These are phyloP conservation scores for Helleia helle DNA, from an alignment of 2,888 invertebrate genomes.

Conservation along the genomic window DNA sequence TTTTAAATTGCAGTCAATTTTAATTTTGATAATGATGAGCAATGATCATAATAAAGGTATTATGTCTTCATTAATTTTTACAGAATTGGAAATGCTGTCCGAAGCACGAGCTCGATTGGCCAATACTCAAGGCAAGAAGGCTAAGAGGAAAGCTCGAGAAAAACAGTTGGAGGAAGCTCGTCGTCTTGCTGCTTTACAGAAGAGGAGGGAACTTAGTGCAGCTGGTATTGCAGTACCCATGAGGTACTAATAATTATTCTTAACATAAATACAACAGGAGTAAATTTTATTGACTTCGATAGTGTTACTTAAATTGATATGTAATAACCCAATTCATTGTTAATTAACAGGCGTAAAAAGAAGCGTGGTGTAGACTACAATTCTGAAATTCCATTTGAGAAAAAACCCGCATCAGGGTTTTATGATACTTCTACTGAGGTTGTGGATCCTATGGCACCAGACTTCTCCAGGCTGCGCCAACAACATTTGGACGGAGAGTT, in stretches of 20 bases:
- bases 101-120: conserved; percentile 98
- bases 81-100: conserved; percentile 98
- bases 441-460: conserved; percentile 90
- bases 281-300: too few relatives aligned
- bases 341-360: conserved; percentile 72
- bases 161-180: conserved; percentile 99
- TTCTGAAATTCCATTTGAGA: conserved; percentile 97
- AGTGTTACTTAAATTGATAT: too few relatives aligned
- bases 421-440: conserved; percentile 94
- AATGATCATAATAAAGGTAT: too few relatives aligned
- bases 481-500: conserved; percentile 95
- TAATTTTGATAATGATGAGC: too few relatives aligned
- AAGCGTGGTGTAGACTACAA: conserved; percentile 97
- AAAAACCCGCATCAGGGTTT: conserved; percentile 92
- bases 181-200: conserved; percentile 95
- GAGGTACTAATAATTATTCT: conserved; percentile 29
- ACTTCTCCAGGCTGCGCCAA: conserved; percentile 91
- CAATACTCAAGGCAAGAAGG: conserved; percentile 97
- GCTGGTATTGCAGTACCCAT: conserved; percentile 87
- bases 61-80: too few relatives aligned
- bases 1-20: too few relatives aligned
- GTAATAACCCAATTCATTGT: too few relatives aligned
- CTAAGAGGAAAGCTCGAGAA: conserved; percentile 95
- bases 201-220: conserved; percentile 96
- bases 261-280: too few relatives aligned